Base-by-base conservation (phyloP, 1,140 invertebrate species). In the Neodiprion pinetum region DNA sequence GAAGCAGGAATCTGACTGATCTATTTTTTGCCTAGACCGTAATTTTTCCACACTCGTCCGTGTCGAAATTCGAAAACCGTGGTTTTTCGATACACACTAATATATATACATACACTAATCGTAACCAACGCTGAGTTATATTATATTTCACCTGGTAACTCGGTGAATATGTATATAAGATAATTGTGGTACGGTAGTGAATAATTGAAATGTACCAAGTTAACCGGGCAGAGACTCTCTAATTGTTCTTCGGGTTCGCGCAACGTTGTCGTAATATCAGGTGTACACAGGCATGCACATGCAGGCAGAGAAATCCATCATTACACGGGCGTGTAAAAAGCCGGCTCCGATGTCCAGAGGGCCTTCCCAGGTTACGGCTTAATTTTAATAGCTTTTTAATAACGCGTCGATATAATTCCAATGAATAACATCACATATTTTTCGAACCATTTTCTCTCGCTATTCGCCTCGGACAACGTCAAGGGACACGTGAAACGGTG, bases 301-400 rank as follows among this genome's bases (percentile, higher is more conserved):
- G 28, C 28, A 40, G 28, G 28, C 5, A 40, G 28, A 61, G 28
- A 14, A 61, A 17, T 61, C 53, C n/a, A 9, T 61, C 53, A 61
- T 61, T 61, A 61, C n/a, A 61, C 53, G 11, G 11, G 3, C 53
- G n/a, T 17, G 53, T 14, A 61, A 61, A 61, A 61, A 61, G n/a
- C 4, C 53, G 11, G 53, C 53, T 17, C 11, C 0, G 53, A 61
- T 61, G 53, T 14, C 53, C 53, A 61, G 53, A 9, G 53, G 53
- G 53, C 5, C 28, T 40, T 40, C 28, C 28, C 53, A 17, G n/a
- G 53, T 61, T 61, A 61, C 53, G 53, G 11, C 53, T 61, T 61
- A 61, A 61, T 61, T 61, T 61, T 61, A 61, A 61, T 61, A 61
- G 53, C 53, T 61, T 61, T 61, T 61, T 61, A 61, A 61, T 9